A percentile compares a stretch with the other conserved stretches of the same genome.
These are phyloP conservation scores for Xestoiulus laeticollis DNA, from an alignment of 2,888 invertebrate genomes.

Conservation along the genomic window DNA sequence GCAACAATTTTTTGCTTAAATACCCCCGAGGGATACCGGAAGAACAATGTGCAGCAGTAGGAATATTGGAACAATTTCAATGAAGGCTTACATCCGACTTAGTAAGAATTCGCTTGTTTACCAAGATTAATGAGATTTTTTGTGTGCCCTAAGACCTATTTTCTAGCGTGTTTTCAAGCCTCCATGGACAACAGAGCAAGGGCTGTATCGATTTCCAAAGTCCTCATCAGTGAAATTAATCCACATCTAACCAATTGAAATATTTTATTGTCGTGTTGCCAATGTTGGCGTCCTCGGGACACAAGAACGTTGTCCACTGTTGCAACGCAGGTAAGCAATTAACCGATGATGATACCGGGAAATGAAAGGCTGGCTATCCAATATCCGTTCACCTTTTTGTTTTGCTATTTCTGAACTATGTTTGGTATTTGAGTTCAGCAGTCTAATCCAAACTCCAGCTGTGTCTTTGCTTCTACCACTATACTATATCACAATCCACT, in stretches of 20 bases:
- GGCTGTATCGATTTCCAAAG: neutral
- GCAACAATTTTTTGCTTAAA: neutral
- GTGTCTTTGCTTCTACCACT: neutral
- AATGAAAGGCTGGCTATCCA: neutral
- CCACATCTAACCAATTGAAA: neutral
- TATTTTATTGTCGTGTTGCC: neutral
- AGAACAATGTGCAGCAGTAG: neutral
- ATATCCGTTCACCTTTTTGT: neutral
- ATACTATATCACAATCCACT: neutral
- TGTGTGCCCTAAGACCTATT: neutral
- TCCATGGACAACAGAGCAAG: neutral
- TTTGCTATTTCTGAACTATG: neutral
- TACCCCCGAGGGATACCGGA: neutral
- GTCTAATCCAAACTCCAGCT: neutral
- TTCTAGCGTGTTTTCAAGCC: neutral
- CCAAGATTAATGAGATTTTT: conserved; percentile 3
- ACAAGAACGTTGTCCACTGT: neutral
- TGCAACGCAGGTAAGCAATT: neutral
- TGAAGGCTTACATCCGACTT: neutral
- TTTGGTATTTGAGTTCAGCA: neutral
- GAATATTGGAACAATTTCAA: conserved; percentile 7
- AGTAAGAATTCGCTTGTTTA: neutral
- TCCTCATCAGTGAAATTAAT: neutral
- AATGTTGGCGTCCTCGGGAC: neutral
- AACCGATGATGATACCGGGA: neutral